phyloP scores from a whole-genome alignment of 2,113 vertebrate species.

The Pao palembangensis region DNA sequence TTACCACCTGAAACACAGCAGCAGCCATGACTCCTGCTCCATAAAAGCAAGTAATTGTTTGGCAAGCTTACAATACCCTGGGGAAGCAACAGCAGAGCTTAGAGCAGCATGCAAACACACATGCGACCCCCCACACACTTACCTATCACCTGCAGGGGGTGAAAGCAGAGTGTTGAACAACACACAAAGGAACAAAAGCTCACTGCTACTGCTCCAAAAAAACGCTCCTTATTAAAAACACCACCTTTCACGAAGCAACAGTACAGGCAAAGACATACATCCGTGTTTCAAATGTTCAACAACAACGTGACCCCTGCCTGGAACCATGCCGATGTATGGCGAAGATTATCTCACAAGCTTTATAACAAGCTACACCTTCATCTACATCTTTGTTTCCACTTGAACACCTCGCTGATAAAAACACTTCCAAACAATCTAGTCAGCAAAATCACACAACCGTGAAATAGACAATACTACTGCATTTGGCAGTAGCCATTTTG shows the following conservation, averaged over 20 bases:
- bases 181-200: too few relatives aligned
- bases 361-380: background rate
- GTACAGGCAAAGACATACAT: too few relatives aligned
- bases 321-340: too few relatives aligned
- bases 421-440: conserved; percentile 49
- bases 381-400: conserved; percentile 6
- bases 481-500: conserved; percentile 60
- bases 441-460: conserved; percentile 62
- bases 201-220: too few relatives aligned
- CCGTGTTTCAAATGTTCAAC: too few relatives aligned
- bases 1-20: too few relatives aligned
- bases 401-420: conserved; percentile 29
- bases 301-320: too few relatives aligned
- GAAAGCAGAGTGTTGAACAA: background rate
- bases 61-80: too few relatives aligned
- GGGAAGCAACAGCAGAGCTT: background rate
- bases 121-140: background rate
- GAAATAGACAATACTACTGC: conserved; percentile 69
- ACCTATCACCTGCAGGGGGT: background rate
- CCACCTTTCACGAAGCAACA: too few relatives aligned
- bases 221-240: too few relatives aligned
- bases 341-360: background rate
- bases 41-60: too few relatives aligned
- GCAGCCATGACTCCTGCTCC: too few relatives aligned
- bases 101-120: background rate